Evolutionary conservation across 2,888 invertebrate species (phyloP), one percentile per base, ranked within the genome.

Genomic region (Tiliacea aurago): DNA sequence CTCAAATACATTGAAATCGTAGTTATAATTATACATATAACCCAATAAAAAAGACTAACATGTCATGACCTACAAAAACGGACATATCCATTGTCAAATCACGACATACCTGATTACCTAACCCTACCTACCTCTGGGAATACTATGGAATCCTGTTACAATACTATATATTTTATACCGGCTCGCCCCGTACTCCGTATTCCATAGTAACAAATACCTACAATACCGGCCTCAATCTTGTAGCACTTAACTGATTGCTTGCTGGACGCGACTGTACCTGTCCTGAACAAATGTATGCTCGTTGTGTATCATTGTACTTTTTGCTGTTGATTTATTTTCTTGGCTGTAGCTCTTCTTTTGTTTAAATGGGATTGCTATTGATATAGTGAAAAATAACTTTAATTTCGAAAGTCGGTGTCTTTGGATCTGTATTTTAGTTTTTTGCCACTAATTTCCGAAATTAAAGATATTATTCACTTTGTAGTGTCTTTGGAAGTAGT

Each of bases 191-290:
- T 81, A 56, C 62, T 59, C 84, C 15, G 51, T 56, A 58, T 62
- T 70, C 64, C 81, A 76, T 74, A 74, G 71, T 55, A 72, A 78
- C 79, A 69, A 69, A 67, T 73, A 65, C 62, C 56, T 63, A 70
- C 64, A 37, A 61, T 13, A 41, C 45, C 55, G 76, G 45, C 88
- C 89, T 87, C 87, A 91, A 91, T 91, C 89, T 88, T 81, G 70
- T 82, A 88, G 87, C 92, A 93, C 93, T 94, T 91, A 93, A 91
- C 88, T 91, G 93, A 94, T 94, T 94, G 91, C 89, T 87, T 76
- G 86, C 87, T 84, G 86, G 88, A 90, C 90, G 89, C 81, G 33
- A 81, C 84, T 81, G 81, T 81, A 81, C 80, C 73, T 56, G 51
- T 58, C 58, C 83, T 41, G 37, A 70, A 71, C 82, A 81, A 84